Percentiles rank a stretch among this genome's conserved stretches.
Evolutionary conservation across 2,113 vertebrate genomes (phyloP).

Genomic region (Lates calcarifer): DNA sequence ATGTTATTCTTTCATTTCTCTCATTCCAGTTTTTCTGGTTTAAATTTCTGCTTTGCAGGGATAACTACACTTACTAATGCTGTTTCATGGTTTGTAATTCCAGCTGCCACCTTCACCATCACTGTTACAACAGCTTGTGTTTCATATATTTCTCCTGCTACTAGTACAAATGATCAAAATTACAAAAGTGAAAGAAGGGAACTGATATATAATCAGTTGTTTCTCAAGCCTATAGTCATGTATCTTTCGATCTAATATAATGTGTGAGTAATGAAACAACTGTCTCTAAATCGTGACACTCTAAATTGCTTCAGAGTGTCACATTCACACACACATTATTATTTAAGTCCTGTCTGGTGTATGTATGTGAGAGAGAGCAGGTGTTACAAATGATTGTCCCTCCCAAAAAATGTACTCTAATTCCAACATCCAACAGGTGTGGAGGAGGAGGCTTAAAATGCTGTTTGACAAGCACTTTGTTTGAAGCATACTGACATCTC

Average conservation of each 20-base stretch:
- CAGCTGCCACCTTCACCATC: neutral
- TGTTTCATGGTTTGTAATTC: neutral
- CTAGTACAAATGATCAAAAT: neutral
- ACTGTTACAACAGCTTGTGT: neutral
- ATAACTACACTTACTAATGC: neutral
- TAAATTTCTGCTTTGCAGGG: neutral
- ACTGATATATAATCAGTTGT: neutral
- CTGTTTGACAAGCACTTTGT: no score
- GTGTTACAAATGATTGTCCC: neutral
- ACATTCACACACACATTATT: constrained; percentile 47
- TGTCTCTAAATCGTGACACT: no score
- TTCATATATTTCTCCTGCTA: neutral
- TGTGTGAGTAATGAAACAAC: constrained; percentile 32
- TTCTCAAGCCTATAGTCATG: neutral
- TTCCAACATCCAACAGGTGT: no score
- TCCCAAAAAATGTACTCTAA: neutral
- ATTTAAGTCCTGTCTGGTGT: constrained; percentile 29
- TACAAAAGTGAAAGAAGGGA: neutral
- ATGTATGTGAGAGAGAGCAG: constrained; percentile 16
- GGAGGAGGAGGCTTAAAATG: no score
- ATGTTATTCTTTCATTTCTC: neutral
- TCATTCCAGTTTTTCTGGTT: neutral
- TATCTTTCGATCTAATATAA: constrained; percentile 15
- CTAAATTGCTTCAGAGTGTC: constrained; percentile 16
- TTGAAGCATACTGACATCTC: no score